These are phyloP conservation scores for Tympanuchus pallidicinctus DNA, from an alignment of 2,113 vertebrate species.

Conservation along the genomic window DNA sequence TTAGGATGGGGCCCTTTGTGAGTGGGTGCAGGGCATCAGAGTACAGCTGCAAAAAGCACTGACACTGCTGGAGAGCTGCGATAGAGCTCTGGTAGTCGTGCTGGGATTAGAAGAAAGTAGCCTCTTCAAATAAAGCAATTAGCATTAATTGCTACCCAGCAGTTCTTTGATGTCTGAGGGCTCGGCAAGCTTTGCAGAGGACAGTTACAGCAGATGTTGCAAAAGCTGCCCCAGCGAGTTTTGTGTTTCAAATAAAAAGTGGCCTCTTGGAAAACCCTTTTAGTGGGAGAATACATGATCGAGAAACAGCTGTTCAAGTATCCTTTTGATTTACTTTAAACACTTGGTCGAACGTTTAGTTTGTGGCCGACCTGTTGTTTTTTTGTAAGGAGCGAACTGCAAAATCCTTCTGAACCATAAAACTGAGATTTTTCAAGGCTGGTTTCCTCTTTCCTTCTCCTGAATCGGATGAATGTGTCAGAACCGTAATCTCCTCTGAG, in stretches of 20 bases:
- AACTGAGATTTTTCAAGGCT: background rate
- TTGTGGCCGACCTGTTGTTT: background rate
- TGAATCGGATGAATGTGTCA: accelerated
- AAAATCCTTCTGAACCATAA: background rate
- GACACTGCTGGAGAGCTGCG: background rate
- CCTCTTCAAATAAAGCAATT: constrained; percentile 31
- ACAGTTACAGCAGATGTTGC: constrained; percentile 16
- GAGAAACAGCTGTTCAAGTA: background rate
- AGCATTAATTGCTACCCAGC: constrained; percentile 43
- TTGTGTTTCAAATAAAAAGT: background rate
- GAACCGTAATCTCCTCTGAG: background rate
- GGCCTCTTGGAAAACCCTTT: background rate
- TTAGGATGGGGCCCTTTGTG: background rate
- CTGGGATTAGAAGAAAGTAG: constrained; percentile 11
- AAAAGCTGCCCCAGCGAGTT: accelerated
- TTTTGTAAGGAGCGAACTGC: background rate
- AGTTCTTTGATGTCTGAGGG: background rate
- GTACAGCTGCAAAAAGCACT: accelerated
- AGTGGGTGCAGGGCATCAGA: background rate
- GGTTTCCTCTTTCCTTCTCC: background rate
- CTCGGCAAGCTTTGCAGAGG: background rate
- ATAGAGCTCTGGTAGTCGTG: accelerated
- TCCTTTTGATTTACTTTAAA: background rate
- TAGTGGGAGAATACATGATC: accelerated
- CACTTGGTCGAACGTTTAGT: accelerated